Evolutionary conservation across 2,888 invertebrate genomes (phyloP).

Genomic region (Spicauda simplicius): DNA sequence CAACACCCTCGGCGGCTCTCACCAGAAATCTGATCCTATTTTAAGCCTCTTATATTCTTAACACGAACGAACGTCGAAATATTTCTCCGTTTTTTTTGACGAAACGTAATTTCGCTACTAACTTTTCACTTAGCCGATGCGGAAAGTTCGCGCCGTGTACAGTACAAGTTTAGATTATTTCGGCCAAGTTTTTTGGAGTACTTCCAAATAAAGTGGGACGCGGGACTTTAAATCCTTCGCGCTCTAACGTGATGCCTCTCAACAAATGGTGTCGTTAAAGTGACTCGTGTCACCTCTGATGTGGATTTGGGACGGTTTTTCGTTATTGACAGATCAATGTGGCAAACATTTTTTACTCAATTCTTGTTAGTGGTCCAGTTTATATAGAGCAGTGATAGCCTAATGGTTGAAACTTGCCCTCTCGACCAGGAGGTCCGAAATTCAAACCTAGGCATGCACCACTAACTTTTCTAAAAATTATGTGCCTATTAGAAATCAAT

Average conservation of each 20-base stretch:
- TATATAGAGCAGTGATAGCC: no score
- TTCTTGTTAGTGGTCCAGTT: no score
- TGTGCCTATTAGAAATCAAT: no score
- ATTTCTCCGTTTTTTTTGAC: conserved; percentile 50
- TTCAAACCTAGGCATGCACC: no score
- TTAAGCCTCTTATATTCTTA: conserved; percentile 76
- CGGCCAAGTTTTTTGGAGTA: conserved; percentile 66
- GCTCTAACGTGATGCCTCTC: conserved; percentile 6
- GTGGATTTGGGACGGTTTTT: not conserved
- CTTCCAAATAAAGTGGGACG: conserved; percentile 60
- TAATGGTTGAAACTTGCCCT: no score
- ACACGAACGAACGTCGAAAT: conserved; percentile 51
- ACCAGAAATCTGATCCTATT: conserved; percentile 62
- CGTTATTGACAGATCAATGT: no score
- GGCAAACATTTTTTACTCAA: no score
- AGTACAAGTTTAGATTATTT: conserved; percentile 66
- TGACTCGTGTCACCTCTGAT: conserved; percentile 1
- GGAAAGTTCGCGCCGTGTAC: conserved; percentile 57
- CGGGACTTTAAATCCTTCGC: conserved; percentile 39
- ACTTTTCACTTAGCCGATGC: conserved; percentile 74
- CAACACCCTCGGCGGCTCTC: conserved; percentile 32
- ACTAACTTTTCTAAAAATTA: no score
- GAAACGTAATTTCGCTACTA: conserved; percentile 69
- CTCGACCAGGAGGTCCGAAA: no score
- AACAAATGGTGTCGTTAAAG: conserved; percentile 6